Evolutionary conservation across 2,113 vertebrate genomes (phyloP).

Genomic region (Xiphorhynchus elegans): DNA sequence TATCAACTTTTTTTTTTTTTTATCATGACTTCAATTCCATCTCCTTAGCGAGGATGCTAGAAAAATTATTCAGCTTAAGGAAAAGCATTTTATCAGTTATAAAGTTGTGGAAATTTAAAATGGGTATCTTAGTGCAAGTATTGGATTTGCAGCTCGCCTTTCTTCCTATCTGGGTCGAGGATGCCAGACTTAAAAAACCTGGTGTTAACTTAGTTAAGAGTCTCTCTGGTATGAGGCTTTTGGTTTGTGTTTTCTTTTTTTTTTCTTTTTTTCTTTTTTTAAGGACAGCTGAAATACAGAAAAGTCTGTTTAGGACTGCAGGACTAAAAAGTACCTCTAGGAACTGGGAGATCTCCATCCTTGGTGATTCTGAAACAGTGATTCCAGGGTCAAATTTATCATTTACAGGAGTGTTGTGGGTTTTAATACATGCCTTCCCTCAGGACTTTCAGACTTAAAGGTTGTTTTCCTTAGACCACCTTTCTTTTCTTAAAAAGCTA

Average conservation of each 20-base stretch:
- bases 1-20: background rate
- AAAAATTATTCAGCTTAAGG: conserved; percentile 51
- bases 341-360: background rate
- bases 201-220: background rate
- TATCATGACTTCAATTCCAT: background rate
- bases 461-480: background rate
- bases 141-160: conserved; percentile 26
- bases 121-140: conserved; percentile 7
- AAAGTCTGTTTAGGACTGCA: conserved; percentile 2
- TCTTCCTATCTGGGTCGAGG: conserved; percentile 5
- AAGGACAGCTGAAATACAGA: background rate
- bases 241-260: background rate
- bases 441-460: background rate
- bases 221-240: background rate
- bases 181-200: background rate
- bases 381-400: background rate
- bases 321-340: background rate
- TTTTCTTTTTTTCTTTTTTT: background rate
- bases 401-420: background rate
- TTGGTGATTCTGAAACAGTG: background rate
- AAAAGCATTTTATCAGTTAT: conserved; percentile 54
- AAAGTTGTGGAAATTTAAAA: conserved; percentile 49
- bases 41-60: background rate
- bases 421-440: background rate
- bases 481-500: background rate